Conservation (phyloP, 1,140 invertebrate species). For the Bombus breviceps region DNA sequence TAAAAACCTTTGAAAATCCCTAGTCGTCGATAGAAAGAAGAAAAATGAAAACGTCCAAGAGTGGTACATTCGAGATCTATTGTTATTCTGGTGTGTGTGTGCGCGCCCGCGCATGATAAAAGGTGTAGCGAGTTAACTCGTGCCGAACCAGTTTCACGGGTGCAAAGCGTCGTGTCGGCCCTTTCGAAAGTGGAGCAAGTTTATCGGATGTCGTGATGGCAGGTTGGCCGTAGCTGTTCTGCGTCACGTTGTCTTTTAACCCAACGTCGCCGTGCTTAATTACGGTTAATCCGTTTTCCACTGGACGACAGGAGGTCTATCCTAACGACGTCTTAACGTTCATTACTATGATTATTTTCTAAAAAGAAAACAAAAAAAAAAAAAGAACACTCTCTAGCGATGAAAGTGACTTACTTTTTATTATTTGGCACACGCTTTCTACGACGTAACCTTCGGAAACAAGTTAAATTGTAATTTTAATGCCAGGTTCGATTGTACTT, state of each 20-base stretch:
- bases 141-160: slow-evolving; percentile 33
- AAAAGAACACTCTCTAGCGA: neutral
- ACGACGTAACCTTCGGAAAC: too few relatives aligned
- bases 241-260: slow-evolving; percentile 7
- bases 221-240: neutral
- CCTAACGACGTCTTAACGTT: too few relatives aligned
- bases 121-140: slow-evolving; percentile 27
- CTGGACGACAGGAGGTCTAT: neutral
- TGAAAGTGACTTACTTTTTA: neutral
- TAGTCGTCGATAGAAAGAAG: too few relatives aligned
- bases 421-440: too few relatives aligned
- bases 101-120: neutral
- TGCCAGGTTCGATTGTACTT: too few relatives aligned
- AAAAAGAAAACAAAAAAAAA: neutral
- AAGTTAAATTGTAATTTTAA: too few relatives aligned
- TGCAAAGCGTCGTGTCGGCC: slow-evolving; percentile 7
- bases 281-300: slow-evolving; percentile 28
- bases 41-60: too few relatives aligned
- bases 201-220: slow-evolving; percentile 63
- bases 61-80: too few relatives aligned
- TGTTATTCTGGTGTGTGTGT: too few relatives aligned
- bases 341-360: too few relatives aligned
- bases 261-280: slow-evolving; percentile 22
- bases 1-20: too few relatives aligned
- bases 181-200: slow-evolving; percentile 70